These are phyloP conservation scores for Merodon equestris DNA, from an alignment of 2,888 invertebrate species.

Conservation along the genomic window DNA sequence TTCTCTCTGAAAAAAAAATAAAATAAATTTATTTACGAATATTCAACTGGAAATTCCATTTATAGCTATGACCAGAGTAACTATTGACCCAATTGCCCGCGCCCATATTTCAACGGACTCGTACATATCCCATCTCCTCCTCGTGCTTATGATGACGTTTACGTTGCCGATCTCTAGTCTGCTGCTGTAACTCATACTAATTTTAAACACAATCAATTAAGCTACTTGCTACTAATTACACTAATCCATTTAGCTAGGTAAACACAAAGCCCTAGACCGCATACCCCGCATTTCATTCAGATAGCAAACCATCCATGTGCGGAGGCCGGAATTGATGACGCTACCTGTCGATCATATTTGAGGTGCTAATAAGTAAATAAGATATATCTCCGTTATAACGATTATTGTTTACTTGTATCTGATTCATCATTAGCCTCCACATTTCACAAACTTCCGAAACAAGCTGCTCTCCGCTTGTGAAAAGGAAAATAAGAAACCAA, in stretches of 20 bases:
- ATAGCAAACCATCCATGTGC: conserved; percentile 18
- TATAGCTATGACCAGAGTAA: too few relatives aligned
- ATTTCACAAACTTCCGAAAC: conserved; percentile 43
- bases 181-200: conserved; percentile 10
- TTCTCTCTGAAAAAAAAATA: too few relatives aligned
- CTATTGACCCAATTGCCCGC: conserved; percentile 8
- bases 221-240: conserved; percentile 62
- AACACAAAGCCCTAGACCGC: conserved; percentile 59
- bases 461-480: conserved; percentile 15
- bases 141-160: conserved; percentile 9
- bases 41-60: too few relatives aligned
- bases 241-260: conserved; percentile 48
- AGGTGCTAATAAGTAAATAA: conserved; percentile 61
- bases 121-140: too few relatives aligned
- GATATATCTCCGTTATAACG: conserved; percentile 1
- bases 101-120: not conserved
- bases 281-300: too few relatives aligned
- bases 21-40: too few relatives aligned
- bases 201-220: conserved; percentile 54
- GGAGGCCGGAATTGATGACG: conserved; percentile 22
- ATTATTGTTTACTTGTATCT: conserved; percentile 22
- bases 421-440: conserved; percentile 56
- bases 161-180: not conserved
- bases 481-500: conserved; percentile 7
- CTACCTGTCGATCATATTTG: conserved; percentile 16